phyloP scores from a whole-genome alignment of 2,888 invertebrate genomes.

The Lamproptera curius region DNA sequence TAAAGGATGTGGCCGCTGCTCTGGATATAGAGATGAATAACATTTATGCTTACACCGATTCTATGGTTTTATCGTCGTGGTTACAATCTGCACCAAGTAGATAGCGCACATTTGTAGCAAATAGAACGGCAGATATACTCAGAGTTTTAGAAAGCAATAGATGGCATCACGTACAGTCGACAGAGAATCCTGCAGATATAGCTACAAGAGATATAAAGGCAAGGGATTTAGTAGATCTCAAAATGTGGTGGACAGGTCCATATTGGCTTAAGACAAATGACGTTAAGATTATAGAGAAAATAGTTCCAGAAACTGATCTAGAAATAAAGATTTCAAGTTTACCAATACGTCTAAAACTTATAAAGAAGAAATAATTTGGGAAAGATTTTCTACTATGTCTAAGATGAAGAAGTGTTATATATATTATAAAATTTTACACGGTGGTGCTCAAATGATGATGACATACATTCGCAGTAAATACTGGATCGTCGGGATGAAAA shows the following conservation, averaged over 20 bases:
- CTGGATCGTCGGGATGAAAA: too few relatives aligned
- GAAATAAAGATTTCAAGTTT: not conserved
- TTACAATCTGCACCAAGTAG: not conserved
- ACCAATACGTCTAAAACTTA: too few relatives aligned
- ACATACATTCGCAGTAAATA: too few relatives aligned
- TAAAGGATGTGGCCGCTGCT: too few relatives aligned
- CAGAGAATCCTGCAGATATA: not conserved
- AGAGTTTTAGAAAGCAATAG: not conserved
- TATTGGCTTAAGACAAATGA: not conserved
- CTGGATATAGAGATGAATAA: too few relatives aligned
- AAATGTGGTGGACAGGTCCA: not conserved
- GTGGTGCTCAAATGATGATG: too few relatives aligned
- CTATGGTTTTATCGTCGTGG: not conserved
- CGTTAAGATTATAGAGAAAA: not conserved
- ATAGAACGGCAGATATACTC: not conserved
- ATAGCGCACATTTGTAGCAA: not conserved
- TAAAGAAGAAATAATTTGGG: not conserved
- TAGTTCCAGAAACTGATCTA: not conserved
- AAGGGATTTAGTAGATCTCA: not conserved
- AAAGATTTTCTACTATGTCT: not conserved
- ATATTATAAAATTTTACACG: not conserved
- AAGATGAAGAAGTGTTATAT: not conserved
- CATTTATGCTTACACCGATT: not conserved
- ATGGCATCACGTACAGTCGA: not conserved
- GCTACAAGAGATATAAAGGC: not conserved